phyloP scores from a whole-genome alignment of 2,113 vertebrate genomes.

The Tringa solitaria region DNA sequence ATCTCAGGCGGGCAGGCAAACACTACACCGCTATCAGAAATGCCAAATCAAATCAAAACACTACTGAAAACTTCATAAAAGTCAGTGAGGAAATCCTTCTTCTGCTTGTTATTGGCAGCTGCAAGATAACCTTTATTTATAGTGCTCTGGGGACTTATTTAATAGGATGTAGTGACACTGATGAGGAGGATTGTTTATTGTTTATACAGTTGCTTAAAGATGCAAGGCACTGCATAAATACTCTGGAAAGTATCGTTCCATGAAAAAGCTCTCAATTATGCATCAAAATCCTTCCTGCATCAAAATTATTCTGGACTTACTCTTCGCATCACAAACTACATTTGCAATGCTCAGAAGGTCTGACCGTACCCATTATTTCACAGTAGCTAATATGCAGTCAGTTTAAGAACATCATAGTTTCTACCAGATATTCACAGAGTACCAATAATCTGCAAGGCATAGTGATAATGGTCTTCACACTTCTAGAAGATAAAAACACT shows the following conservation, averaged over 20 bases:
- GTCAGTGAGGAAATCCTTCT: background rate
- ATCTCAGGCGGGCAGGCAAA: background rate
- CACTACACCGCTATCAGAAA: background rate
- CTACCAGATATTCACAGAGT: background rate
- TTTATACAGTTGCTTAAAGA: conserved; percentile 24
- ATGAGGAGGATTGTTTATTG: conserved; percentile 40
- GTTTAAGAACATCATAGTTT: background rate
- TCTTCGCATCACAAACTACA: background rate
- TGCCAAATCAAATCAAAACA: background rate
- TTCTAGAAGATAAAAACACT: background rate
- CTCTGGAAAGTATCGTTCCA: background rate
- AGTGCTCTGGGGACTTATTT: background rate
- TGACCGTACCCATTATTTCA: background rate
- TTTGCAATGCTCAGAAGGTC: background rate
- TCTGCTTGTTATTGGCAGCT: conserved; percentile 3
- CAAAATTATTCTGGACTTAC: background rate
- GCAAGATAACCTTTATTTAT: conserved; percentile 32
- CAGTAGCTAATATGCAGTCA: background rate
- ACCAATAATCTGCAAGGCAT: background rate
- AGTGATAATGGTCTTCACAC: background rate
- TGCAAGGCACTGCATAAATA: background rate
- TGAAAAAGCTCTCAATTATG: background rate
- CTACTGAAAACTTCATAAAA: conserved; percentile 14
- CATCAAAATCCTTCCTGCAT: background rate
- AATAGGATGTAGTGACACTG: conserved; percentile 19